A percentile compares a stretch with the other conserved stretches of the same genome.
Evolutionary conservation across 64 coral and sea anemone species (phyloP).

Genomic region (Stichodactyla mertensii): DNA sequence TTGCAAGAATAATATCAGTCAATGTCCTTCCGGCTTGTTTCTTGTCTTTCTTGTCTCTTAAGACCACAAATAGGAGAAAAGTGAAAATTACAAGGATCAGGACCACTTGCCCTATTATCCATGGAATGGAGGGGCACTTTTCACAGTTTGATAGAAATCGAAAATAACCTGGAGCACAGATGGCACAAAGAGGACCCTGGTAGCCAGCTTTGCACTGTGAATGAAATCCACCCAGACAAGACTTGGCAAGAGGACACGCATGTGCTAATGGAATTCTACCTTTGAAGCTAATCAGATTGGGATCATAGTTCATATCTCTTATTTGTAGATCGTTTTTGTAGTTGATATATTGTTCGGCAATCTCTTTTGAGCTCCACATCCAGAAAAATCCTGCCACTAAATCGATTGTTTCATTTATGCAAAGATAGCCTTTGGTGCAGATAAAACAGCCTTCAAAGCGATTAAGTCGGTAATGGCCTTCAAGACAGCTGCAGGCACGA

Average conservation of each 20-base stretch:
- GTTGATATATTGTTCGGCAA: constrained; percentile 1
- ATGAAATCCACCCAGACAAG: constrained; percentile 35
- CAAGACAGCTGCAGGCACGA: constrained; percentile 20
- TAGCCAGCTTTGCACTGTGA: constrained; percentile 31
- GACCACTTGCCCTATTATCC: constrained; percentile 28
- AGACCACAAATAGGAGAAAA: too few species aligned
- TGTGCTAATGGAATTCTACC: constrained; percentile 15
- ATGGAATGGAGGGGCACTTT: constrained; percentile 16
- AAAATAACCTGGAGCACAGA: constrained; percentile 33
- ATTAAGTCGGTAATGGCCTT: background rate
- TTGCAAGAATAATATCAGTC: constrained; percentile 12
- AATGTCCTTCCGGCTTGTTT: too few species aligned
- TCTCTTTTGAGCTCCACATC: background rate
- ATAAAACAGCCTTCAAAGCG: background rate
- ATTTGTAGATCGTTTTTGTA: constrained; percentile 20
- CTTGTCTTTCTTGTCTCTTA: background rate
- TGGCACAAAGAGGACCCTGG: constrained; percentile 35
- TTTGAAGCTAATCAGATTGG: background rate
- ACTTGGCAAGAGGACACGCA: constrained; percentile 13
- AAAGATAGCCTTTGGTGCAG: background rate
- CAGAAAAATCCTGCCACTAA: background rate
- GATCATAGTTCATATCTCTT: background rate
- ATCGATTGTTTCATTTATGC: background rate
- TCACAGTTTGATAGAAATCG: constrained; percentile 23
- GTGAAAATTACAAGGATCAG: too few species aligned